Evolutionary conservation across 1,140 invertebrate species (phyloP).

Genomic region (Sitophilus oryzae): DNA sequence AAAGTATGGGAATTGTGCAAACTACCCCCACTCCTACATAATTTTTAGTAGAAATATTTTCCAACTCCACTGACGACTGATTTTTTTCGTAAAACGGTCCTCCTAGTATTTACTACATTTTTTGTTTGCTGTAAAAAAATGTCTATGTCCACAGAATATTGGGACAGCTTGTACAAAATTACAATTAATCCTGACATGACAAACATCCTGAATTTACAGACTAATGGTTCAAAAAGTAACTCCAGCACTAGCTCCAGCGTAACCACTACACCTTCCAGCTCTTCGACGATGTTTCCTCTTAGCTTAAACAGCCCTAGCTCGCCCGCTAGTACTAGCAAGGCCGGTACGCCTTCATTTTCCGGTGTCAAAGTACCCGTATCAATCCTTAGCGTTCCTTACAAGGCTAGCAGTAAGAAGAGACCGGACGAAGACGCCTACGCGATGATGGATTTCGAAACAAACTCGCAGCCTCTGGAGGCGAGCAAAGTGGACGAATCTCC

Average conservation of each 20-base stretch:
- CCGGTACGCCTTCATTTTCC: constrained; percentile 31
- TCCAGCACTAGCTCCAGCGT: constrained; percentile 43
- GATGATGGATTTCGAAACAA: constrained; percentile 36
- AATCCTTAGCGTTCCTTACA: constrained; percentile 30
- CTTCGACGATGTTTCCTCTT: constrained; percentile 55
- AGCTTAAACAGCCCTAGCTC: constrained; percentile 55
- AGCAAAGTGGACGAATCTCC: constrained; percentile 22
- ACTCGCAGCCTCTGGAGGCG: not conserved
- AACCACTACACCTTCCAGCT: constrained; percentile 49
- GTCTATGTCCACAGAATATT: no score
- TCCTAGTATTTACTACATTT: no score
- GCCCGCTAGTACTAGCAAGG: constrained; percentile 44
- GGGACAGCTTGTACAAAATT: no score
- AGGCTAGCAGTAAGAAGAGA: constrained; percentile 16
- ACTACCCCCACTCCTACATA: no score
- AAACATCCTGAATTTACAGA: not conserved
- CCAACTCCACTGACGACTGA: no score
- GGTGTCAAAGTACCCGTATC: constrained; percentile 31
- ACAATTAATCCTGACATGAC: no score
- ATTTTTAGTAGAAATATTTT: no score
- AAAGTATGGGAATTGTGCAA: no score
- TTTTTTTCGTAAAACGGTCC: no score
- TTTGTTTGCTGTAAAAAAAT: no score
- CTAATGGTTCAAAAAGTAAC: constrained; percentile 43
- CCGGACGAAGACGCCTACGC: constrained; percentile 32